Percentiles rank a stretch among this genome's conserved stretches.
Evolutionary conservation across 1,140 invertebrate species (phyloP).

Genomic region (Thaumatotibia leucotreta): DNA sequence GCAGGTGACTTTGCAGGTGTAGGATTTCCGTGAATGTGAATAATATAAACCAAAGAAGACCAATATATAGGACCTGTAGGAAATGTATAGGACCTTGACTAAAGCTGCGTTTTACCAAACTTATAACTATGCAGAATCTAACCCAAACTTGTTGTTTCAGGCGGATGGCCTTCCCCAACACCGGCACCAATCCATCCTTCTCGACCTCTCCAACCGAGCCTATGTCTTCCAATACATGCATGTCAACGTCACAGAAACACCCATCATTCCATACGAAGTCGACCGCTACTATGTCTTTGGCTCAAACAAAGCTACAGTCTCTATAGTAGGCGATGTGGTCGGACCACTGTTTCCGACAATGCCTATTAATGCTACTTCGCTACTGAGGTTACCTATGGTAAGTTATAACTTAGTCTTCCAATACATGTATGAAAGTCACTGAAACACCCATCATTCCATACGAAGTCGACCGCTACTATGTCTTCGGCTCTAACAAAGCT

Average conservation of each 20-base stretch:
- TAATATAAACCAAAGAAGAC: too few relatives aligned
- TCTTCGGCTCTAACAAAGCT: too few relatives aligned
- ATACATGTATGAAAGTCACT: too few relatives aligned
- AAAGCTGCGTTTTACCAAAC: too few relatives aligned
- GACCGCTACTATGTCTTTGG: constrained; percentile 95
- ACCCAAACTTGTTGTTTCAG: too few relatives aligned
- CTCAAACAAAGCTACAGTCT: constrained; percentile 91
- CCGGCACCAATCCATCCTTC: constrained; percentile 92
- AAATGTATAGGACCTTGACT: too few relatives aligned
- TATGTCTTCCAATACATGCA: constrained; percentile 97
- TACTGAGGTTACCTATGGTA: constrained; percentile 86
- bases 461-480: constrained; percentile 81
- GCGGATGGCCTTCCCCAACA: constrained; percentile 95
- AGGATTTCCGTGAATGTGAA: too few relatives aligned
- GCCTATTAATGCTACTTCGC: constrained; percentile 90
- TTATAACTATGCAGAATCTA: too few relatives aligned
- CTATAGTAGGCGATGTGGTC: constrained; percentile 95
- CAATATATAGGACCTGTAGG: too few relatives aligned
- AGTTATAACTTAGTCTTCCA: too few relatives aligned
- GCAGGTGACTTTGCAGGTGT: too few relatives aligned
- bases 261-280: constrained; percentile 90
- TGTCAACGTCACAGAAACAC: constrained; percentile 94
- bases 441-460: constrained; percentile 93
- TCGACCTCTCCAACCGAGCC: constrained; percentile 94
- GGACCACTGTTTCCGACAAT: constrained; percentile 95